A percentile compares a stretch with the other conserved stretches of the same genome.
These are phyloP conservation scores for Idris sp. DNA, from an alignment of 1,140 invertebrate genomes.

Conservation along the genomic window DNA sequence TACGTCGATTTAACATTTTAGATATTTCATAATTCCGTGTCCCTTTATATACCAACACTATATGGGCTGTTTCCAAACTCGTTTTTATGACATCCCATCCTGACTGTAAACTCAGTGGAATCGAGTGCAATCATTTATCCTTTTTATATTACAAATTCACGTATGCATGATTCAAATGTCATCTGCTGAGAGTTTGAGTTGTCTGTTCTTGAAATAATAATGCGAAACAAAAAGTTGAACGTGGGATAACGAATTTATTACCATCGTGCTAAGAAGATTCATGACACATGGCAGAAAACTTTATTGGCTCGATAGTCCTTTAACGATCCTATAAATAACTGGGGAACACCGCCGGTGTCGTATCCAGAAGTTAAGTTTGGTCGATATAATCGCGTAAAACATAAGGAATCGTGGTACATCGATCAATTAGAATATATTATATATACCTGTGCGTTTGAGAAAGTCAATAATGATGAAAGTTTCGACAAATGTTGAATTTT, in stretches of 20 bases:
- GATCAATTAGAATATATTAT: slow-evolving; percentile 39
- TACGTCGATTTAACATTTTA: slow-evolving; percentile 7
- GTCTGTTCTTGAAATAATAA: slow-evolving; percentile 49
- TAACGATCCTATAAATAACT: slow-evolving; percentile 64
- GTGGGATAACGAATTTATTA: slow-evolving; percentile 62
- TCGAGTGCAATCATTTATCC: slow-evolving; percentile 56
- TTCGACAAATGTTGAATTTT: too few species aligned
- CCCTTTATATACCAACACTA: too few species aligned
- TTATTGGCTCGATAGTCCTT: slow-evolving; percentile 61
- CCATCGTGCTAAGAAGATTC: slow-evolving; percentile 60
- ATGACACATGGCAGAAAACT: slow-evolving; percentile 56
- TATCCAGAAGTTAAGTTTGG: slow-evolving; percentile 55
- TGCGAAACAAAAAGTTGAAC: slow-evolving; percentile 48
- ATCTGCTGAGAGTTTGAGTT: slow-evolving; percentile 41
- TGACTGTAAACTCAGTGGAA: slow-evolving; percentile 34
- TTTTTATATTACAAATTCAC: slow-evolving; percentile 54
- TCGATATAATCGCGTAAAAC: slow-evolving; percentile 53
- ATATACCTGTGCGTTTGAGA: too few species aligned
- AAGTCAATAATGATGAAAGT: slow-evolving; percentile 1
- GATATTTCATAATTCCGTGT: slow-evolving; percentile 30
- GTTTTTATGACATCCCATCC: slow-evolving; percentile 27
- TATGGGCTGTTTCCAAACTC: too few species aligned
- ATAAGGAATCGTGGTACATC: slow-evolving; percentile 37
- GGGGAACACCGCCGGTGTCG: slow-evolving; percentile 43
- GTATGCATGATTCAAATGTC: slow-evolving; percentile 53